These are phyloP conservation scores for Ceuthmochares aereus DNA, from an alignment of 2,113 vertebrate genomes.

Conservation along the genomic window DNA sequence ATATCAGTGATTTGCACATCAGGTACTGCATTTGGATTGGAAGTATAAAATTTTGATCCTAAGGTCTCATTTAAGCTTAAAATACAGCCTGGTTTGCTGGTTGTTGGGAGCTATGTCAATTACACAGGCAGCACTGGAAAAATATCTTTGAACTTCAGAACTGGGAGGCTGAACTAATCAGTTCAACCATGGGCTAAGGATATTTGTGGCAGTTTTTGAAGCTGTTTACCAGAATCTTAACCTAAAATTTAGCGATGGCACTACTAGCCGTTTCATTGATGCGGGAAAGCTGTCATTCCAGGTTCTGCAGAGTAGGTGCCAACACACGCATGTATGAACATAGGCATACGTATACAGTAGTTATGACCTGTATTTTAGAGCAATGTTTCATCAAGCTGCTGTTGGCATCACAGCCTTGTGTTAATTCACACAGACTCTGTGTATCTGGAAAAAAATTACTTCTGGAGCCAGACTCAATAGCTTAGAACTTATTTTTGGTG, in stretches of 20 bases:
- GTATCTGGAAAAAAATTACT: not conserved
- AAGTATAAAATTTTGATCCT: not conserved
- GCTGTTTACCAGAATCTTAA: not conserved
- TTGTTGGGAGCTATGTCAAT: not conserved
- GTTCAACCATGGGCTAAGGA: not conserved
- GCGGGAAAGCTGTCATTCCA: not conserved
- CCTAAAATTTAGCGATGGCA: not conserved
- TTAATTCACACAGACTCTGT: not conserved
- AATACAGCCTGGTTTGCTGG: not conserved
- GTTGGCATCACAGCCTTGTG: not conserved
- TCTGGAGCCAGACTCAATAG: not conserved
- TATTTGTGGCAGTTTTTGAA: not conserved
- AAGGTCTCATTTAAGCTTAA: not conserved
- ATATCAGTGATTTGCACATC: not conserved
- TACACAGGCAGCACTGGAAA: not conserved
- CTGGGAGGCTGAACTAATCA: not conserved
- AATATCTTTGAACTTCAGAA: not conserved
- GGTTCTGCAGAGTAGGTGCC: not conserved
- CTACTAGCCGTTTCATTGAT: not conserved
- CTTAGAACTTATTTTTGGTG: not conserved
- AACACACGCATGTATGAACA: not conserved
- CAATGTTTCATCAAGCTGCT: not conserved
- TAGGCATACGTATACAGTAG: accelerated
- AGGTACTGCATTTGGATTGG: not conserved
- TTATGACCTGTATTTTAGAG: not conserved